phyloP scores from a whole-genome alignment of 2,888 invertebrate genomes.

The Liposcelis brunnea region DNA sequence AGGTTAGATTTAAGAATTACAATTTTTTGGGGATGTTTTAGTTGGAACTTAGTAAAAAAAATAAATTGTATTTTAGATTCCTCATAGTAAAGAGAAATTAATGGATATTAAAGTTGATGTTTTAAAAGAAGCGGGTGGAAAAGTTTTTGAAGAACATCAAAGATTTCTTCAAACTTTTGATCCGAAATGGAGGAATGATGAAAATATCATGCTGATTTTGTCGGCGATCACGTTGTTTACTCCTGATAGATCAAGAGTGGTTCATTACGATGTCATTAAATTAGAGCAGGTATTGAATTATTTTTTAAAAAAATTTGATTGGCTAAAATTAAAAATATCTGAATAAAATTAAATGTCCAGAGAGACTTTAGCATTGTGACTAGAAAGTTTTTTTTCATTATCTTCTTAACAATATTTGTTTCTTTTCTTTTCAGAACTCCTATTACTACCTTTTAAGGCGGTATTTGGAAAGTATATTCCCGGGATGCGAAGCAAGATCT shows the following conservation, averaged over 20 bases:
- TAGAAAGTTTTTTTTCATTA: constrained; percentile 11
- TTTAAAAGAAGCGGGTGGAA: constrained; percentile 75
- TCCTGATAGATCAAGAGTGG: constrained; percentile 59
- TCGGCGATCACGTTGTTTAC: constrained; percentile 83
- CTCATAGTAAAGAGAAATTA: constrained; percentile 56
- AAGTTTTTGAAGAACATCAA: constrained; percentile 76
- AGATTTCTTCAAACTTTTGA: constrained; percentile 73
- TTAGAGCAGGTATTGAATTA: constrained; percentile 50
- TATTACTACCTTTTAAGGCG: constrained; percentile 76
- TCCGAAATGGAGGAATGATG: constrained; percentile 68
- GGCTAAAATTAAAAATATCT: background rate
- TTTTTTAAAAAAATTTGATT: constrained; percentile 1
- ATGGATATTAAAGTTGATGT: constrained; percentile 74
- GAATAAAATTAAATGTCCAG: background rate
- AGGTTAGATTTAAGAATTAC: constrained; percentile 43
- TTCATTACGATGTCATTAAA: constrained; percentile 70
- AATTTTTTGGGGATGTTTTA: too few relatives aligned
- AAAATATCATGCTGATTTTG: constrained; percentile 76
- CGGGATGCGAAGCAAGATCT: constrained; percentile 74
- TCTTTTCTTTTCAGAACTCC: constrained; percentile 45
- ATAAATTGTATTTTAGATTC: constrained; percentile 37
- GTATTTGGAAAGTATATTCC: constrained; percentile 65
- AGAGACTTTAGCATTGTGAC: background rate
- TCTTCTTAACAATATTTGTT: constrained; percentile 11
- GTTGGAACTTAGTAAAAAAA: too few relatives aligned